A percentile compares a stretch with the other conserved stretches of the same genome.
phyloP scores from a whole-genome alignment of 2,113 vertebrate species.

The Sclerurus mexicanus region DNA sequence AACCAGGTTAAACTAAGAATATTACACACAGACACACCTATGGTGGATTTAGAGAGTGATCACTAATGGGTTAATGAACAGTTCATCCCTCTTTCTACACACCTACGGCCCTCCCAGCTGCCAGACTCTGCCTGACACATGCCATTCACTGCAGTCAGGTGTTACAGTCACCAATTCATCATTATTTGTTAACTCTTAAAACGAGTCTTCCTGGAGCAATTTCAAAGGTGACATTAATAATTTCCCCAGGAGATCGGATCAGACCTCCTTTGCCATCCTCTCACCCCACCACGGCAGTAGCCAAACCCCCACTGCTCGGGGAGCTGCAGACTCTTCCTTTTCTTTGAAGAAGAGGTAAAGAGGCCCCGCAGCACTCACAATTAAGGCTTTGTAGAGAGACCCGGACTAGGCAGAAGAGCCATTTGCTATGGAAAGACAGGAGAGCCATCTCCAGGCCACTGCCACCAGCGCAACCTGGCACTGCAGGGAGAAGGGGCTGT shows the following conservation, averaged over 20 bases:
- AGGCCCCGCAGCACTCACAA: not conserved
- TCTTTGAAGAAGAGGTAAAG: not conserved
- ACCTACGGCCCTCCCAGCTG: not conserved
- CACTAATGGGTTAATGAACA: not conserved
- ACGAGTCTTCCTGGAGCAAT: not conserved
- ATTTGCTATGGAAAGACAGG: constrained; percentile 3
- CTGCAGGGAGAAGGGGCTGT: not conserved
- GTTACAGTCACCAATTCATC: not conserved
- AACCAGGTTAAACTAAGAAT: fast-evolving
- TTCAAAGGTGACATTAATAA: not conserved
- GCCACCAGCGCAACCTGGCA: not conserved
- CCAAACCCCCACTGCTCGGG: not conserved
- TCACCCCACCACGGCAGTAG: not conserved
- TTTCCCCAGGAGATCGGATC: not conserved
- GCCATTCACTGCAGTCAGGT: not conserved
- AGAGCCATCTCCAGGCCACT: constrained; percentile 52
- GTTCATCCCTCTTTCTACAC: not conserved
- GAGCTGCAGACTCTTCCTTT: not conserved
- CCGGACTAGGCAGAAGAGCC: not conserved
- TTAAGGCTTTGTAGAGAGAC: not conserved
- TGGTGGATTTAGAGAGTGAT: fast-evolving
- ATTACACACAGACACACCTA: fast-evolving
- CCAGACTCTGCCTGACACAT: not conserved
- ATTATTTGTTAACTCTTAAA: not conserved
- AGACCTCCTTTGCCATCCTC: not conserved